Evolutionary conservation across 2,888 invertebrate genomes (phyloP).

Genomic region (Diploptera punctata): DNA sequence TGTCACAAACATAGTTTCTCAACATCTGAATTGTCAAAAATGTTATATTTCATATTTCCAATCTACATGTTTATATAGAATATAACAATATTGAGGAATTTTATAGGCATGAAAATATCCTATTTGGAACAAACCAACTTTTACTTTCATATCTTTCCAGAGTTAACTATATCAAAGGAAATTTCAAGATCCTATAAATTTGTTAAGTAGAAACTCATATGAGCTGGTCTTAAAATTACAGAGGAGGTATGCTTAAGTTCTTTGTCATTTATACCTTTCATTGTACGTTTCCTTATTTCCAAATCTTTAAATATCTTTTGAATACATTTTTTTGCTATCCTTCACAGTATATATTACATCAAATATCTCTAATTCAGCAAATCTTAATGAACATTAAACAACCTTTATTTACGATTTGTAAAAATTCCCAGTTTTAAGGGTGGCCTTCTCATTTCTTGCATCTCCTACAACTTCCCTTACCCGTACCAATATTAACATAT

Average conservation of each 20-base stretch:
- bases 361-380: neutral
- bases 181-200: slow-evolving; percentile 15
- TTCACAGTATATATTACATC: neutral
- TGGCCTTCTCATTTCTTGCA: neutral
- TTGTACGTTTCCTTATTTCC: neutral
- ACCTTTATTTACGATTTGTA: neutral
- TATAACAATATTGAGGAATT: slow-evolving; percentile 12
- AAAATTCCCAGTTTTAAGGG: slow-evolving; percentile 10
- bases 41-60: neutral
- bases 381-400: neutral
- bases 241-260: slow-evolving; percentile 1
- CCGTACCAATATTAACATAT: neutral
- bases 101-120: slow-evolving; percentile 27
- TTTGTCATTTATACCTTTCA: neutral
- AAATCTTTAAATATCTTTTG: neutral
- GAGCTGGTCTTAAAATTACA: slow-evolving; percentile 4
- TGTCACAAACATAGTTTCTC: slow-evolving; percentile 14
- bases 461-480: neutral
- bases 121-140: slow-evolving; percentile 19
- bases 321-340: neutral
- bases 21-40: slow-evolving; percentile 6
- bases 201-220: slow-evolving; percentile 20
- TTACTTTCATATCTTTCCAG: slow-evolving; percentile 12
- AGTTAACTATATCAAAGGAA: slow-evolving; percentile 22
- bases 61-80: neutral